phyloP scores from a whole-genome alignment of 2,797 vertebrate genomes.

The Pelochelys cantorii region DNA sequence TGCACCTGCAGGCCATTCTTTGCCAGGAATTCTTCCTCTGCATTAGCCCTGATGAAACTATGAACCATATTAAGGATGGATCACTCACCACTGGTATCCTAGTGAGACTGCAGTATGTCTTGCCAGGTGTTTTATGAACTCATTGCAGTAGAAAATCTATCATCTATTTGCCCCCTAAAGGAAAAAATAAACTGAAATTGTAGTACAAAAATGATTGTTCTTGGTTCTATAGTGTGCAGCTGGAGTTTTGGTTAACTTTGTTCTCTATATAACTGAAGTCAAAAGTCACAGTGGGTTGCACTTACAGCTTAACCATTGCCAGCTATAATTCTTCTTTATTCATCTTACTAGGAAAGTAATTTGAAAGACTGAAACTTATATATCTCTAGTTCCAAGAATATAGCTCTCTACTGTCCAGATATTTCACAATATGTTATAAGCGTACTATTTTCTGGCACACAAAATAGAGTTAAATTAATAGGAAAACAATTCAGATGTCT shows the following conservation, averaged over 20 bases:
- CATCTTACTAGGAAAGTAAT: not conserved
- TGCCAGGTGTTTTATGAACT: not conserved
- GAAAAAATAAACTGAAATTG: not conserved
- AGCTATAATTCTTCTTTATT: not conserved
- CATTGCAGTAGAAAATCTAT: not conserved
- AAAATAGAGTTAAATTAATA: not conserved
- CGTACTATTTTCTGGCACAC: not conserved
- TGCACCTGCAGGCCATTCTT: constrained; percentile 32
- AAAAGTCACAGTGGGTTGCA: not conserved
- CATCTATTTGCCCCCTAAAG: not conserved
- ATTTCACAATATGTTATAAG: not conserved
- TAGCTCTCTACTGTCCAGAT: not conserved
- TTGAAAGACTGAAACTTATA: not conserved
- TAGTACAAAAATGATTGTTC: not conserved
- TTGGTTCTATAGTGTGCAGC: not conserved
- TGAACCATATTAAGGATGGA: not conserved
- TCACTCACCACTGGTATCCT: not conserved
- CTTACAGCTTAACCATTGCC: not conserved
- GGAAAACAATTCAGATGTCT: not conserved
- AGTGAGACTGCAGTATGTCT: not conserved
- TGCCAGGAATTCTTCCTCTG: not conserved
- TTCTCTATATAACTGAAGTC: not conserved
- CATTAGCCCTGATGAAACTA: constrained; percentile 1
- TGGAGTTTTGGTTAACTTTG: not conserved
- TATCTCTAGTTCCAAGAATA: accelerated